phyloP scores from a whole-genome alignment of 2,113 vertebrate genomes.

The Xenopus borealis region DNA sequence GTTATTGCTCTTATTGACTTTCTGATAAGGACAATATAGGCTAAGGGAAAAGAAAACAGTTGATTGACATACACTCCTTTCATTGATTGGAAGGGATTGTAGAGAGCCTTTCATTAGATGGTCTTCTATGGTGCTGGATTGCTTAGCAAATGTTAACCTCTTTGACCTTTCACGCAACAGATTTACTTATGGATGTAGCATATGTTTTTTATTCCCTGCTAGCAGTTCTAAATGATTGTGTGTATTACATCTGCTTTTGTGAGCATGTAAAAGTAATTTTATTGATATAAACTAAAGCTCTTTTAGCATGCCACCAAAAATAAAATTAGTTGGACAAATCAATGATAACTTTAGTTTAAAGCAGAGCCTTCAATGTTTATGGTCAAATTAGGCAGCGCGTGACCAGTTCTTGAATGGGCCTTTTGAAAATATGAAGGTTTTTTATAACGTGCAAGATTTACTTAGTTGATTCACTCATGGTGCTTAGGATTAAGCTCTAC shows the following conservation, averaged over 20 bases:
- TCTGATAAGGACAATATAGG: conserved; percentile 35
- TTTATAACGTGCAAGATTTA: too few species aligned
- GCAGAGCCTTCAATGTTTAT: too few species aligned
- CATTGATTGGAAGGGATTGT: conserved; percentile 16
- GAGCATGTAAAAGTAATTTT: too few species aligned
- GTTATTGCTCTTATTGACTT: conserved; percentile 35
- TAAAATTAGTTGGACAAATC: too few species aligned
- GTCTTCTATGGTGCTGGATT: conserved; percentile 24
- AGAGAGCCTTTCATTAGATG: conserved; percentile 22
- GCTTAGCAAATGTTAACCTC: conserved; percentile 37
- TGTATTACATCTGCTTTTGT: neutral
- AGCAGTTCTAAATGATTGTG: conserved; percentile 8
- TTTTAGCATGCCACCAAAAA: too few species aligned
- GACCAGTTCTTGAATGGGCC: too few species aligned
- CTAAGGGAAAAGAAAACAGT: conserved; percentile 27
- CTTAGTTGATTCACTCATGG: too few species aligned
- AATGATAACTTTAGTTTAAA: too few species aligned
- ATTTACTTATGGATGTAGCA: conserved; percentile 30
- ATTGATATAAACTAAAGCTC: too few species aligned
- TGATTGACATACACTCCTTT: conserved; percentile 35
- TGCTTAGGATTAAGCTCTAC: too few species aligned
- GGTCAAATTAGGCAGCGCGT: too few species aligned
- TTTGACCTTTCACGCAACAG: conserved; percentile 21
- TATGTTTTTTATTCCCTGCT: conserved; percentile 11
- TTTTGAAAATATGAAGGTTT: too few species aligned